A percentile compares a stretch with the other conserved stretches of the same genome.
phyloP scores from a whole-genome alignment of 1,140 invertebrate species.

The Philotrypesis tridentata region DNA sequence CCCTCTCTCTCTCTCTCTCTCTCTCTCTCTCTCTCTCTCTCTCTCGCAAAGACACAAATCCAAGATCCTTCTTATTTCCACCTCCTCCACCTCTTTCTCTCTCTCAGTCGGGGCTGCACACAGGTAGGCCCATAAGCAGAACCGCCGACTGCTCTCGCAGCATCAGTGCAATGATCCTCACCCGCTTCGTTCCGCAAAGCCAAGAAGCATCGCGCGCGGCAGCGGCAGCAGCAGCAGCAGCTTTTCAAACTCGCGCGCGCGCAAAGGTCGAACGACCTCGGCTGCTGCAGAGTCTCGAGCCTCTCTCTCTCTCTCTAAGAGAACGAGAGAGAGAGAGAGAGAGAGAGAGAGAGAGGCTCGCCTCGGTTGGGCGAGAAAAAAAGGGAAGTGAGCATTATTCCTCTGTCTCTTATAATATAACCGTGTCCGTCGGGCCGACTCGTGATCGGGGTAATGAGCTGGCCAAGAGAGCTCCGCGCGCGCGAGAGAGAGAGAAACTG shows the following conservation, averaged over 20 bases:
- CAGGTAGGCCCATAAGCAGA: not conserved
- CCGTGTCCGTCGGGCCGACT: slow-evolving; percentile 66
- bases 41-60: not conserved
- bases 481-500: slow-evolving; percentile 53
- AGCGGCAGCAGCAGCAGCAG: not conserved
- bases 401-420: slow-evolving; percentile 72
- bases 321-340: not conserved
- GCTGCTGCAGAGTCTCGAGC: too few relatives aligned
- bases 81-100: too few relatives aligned
- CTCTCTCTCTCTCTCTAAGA: too few relatives aligned
- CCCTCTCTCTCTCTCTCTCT: too few relatives aligned
- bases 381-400: slow-evolving; percentile 66
- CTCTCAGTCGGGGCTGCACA: too few relatives aligned
- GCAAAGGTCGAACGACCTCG: slow-evolving; percentile 47
- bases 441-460: slow-evolving; percentile 73
- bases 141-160: not conserved
- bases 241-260: not conserved
- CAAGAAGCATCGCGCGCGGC: not conserved
- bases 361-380: slow-evolving; percentile 57
- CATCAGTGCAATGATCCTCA: not conserved
- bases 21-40: too few relatives aligned
- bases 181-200: not conserved
- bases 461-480: slow-evolving; percentile 59
- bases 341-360: not conserved
- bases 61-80: not conserved